Evolutionary conservation across 2,888 invertebrate species (phyloP), one percentile per base, ranked within the genome.

Genomic region (Hyles lineata): DNA sequence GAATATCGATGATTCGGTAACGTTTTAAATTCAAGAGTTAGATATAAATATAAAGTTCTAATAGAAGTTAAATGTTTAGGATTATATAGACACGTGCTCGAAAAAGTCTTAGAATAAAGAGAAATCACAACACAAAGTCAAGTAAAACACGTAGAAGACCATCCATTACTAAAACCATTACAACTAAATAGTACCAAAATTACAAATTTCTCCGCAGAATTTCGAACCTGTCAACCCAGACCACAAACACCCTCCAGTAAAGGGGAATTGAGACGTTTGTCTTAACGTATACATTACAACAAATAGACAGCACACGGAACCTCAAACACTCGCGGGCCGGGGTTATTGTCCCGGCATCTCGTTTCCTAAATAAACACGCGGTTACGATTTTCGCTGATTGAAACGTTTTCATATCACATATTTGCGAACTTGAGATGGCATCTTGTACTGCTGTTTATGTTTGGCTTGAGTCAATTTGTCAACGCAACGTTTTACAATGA

Each of bases 181-280:
- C n/a, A 15, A 5, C n/a, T 15, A n/a, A 17, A n/a, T 55, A 55
- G 25, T 29, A 1, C 15, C 17, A 60, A 60, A 60, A 25, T 60
- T 43, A 17, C 17, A 3, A 60, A 6, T 3, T 25, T 23, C 60
- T 35, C 15, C 21, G 21, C 35, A 43, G 11, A 32, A n/a, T 19
- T 35, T n/a, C 62, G 15, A 21, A 67, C 50, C 67, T 67, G 67
- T 50, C 67, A 50, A 67, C 67, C 35, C 63, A n/a, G 21, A 15
- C 50, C 73, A 76, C 77, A 80, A 76, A 78, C 81, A 82, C 77
- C 77, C 78, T 80, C 74, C 74, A 73, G 70, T 55, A 60, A 70
- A 70, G 77, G 79, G 83, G 82, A 84, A 89, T 84, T 83, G 88
- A 90, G 88, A 87, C 87, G 89, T 88, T 89, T 85, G 87, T 87